Base-by-base conservation (phyloP, 1,140 invertebrate genomes). In the Trichoplusia ni region DNA sequence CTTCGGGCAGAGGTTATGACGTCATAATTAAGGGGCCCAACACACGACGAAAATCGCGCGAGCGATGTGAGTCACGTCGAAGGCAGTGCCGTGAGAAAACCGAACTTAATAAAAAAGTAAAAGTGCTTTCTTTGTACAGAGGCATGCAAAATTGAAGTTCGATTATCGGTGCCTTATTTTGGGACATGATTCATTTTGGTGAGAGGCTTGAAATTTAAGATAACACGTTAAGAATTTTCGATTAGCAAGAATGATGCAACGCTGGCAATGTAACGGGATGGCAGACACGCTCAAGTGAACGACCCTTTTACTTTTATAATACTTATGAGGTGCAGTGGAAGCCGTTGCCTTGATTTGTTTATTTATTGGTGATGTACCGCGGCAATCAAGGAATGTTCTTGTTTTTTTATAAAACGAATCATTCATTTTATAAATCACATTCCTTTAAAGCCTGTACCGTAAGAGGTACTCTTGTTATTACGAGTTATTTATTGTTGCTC, bases 51-150 rank as follows among this genome's bases (percentile, higher is more conserved):
- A 76, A 79, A 71, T 67, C 71, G 64, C 64, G 56, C 40, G 60
- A 70, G 63, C 37, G 23, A 67, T 61, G 56, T 87, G 80, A 85
- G 67, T 87, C 81, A 87, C 70, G 71, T 68, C 33, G n/a, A n/a
- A n/a, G n/a, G n/a, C n/a, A n/a, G 11, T 56, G 62, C 49, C 74
- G 81, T 84, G 81, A 82, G 78, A 85, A 82, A 76, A 86, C 68
- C 44, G 65, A 69, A 67, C 63, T 62, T 58, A 77, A 69, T 75
- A 83, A 84, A 86, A 58, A 87, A 85, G 86, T 86, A 87, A 87
- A 80, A 87, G 84, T 80, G 66, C 74, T 84, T 81, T 86, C 85
- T 86, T 86, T 81, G 73, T 84, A 82, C 75, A 79, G 73, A 67
- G 77, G 76, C 78, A 77, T 69, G 75, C 70, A 47, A 82, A 83